Conservation (phyloP, 2,113 vertebrate species). For the Anolis sagrei region DNA sequence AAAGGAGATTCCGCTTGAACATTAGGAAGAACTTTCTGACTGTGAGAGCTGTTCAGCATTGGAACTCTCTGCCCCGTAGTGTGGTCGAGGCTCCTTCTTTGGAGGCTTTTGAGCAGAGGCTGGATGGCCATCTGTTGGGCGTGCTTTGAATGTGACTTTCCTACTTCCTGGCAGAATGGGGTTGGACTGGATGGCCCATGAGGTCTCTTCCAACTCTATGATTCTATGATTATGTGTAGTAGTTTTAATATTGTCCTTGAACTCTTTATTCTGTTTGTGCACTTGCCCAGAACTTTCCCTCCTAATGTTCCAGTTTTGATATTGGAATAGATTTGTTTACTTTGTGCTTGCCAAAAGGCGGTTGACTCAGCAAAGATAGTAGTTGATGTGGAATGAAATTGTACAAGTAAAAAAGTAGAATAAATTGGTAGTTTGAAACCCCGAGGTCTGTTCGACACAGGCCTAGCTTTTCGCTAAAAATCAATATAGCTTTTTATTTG, state of each 20-base stretch:
- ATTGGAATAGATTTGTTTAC: constrained; percentile 15
- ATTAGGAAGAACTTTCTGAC: too few species aligned
- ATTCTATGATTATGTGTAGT: not conserved
- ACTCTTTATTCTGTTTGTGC: not conserved
- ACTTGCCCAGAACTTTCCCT: not conserved
- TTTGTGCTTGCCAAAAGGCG: constrained; percentile 19
- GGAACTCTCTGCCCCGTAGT: too few species aligned
- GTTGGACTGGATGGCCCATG: too few species aligned
- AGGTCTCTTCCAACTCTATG: too few species aligned
- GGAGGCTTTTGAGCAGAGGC: too few species aligned
- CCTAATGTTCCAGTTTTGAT: constrained; percentile 7
- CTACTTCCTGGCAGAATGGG: too few species aligned
- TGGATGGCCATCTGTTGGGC: too few species aligned
- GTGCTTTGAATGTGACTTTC: too few species aligned
- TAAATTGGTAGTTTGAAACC: not conserved
- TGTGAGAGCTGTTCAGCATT: too few species aligned
- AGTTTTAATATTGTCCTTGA: not conserved
- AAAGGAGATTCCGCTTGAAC: too few species aligned
- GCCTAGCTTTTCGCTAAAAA: not conserved
- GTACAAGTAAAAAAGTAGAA: not conserved
- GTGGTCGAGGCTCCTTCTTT: too few species aligned
- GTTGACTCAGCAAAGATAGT: constrained; percentile 1
- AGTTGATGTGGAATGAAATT: not conserved
- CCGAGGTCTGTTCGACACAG: not conserved
- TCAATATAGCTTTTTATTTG: not conserved